Evolutionary conservation across 2,797 vertebrate species (phyloP).

Genomic region (Echiichthys vipera): DNA sequence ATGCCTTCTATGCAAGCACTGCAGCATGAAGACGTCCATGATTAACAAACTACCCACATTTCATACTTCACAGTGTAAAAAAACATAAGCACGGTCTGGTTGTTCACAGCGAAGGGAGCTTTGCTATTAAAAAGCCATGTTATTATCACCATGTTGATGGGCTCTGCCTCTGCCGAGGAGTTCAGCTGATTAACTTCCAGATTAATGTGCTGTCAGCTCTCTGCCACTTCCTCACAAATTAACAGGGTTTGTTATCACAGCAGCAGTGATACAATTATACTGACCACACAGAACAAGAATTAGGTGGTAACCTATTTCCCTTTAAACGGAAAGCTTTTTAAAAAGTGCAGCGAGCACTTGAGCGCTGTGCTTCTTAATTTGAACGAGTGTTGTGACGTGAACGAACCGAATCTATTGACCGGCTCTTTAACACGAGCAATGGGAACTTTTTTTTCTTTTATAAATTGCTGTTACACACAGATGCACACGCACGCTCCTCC

Average conservation of each 20-base stretch:
- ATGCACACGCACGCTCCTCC: no score
- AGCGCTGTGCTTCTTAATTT: no score
- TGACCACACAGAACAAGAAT: conserved; percentile 30
- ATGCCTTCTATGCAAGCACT: conserved; percentile 22
- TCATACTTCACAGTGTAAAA: conserved; percentile 21
- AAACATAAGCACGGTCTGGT: neutral
- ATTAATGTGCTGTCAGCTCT: conserved; percentile 52
- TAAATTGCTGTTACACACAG: no score
- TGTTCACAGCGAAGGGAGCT: conserved; percentile 19
- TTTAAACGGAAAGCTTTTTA: conserved; percentile 9
- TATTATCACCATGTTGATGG: conserved; percentile 55
- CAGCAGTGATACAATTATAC: conserved; percentile 18
- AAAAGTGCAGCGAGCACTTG: neutral
- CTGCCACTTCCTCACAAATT: conserved; percentile 41
- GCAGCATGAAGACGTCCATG: conserved; percentile 19
- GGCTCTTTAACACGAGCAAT: no score
- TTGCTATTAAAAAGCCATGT: conserved; percentile 60
- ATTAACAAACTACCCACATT: conserved; percentile 27
- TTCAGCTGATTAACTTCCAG: conserved; percentile 59
- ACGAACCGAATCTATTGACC: no score
- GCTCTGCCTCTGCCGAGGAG: conserved; percentile 32
- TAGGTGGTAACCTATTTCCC: conserved; percentile 16
- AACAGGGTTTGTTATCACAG: conserved; percentile 43
- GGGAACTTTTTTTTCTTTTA: no score
- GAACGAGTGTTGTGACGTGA: no score